Percentiles rank a stretch among this genome's conserved stretches.
Evolutionary conservation across 2,113 vertebrate species (phyloP).

Genomic region (Mastomys coucha): DNA sequence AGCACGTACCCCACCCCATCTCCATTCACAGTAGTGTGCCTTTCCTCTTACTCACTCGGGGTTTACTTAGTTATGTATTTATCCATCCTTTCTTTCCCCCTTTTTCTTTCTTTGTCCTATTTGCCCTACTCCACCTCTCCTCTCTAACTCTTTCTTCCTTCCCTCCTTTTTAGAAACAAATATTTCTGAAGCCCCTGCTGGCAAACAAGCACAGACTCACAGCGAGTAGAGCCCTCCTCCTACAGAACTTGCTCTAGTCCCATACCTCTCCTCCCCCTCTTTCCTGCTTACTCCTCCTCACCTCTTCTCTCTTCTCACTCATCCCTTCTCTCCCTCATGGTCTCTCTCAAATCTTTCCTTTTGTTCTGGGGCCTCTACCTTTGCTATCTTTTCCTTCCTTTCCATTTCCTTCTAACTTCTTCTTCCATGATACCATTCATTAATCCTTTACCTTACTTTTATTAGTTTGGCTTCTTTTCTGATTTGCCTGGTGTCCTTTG

Average conservation of each 20-base stretch:
- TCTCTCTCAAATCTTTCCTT: background rate
- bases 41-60: background rate
- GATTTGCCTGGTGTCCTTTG: background rate
- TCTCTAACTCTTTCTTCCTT: background rate
- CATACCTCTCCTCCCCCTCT: background rate
- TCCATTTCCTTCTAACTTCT: background rate
- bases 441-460: background rate
- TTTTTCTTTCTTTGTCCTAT: accelerated
- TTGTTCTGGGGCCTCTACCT: background rate
- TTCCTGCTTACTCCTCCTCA: background rate
- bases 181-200: background rate
- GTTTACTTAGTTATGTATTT: background rate
- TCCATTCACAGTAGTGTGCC: background rate
- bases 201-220: background rate
- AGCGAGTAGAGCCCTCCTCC: too few relatives aligned
- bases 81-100: too few relatives aligned
- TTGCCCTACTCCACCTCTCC: too few relatives aligned
- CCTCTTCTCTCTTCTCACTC: background rate
- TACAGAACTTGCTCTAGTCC: background rate
- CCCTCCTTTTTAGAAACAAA: background rate
- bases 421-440: background rate
- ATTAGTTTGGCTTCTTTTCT: background rate
- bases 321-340: background rate
- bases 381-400: background rate
- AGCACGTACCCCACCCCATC: background rate